A percentile compares a stretch with the other conserved stretches of the same genome.
Evolutionary conservation across 2,113 vertebrate species (phyloP).

Genomic region (Egretta garzetta): DNA sequence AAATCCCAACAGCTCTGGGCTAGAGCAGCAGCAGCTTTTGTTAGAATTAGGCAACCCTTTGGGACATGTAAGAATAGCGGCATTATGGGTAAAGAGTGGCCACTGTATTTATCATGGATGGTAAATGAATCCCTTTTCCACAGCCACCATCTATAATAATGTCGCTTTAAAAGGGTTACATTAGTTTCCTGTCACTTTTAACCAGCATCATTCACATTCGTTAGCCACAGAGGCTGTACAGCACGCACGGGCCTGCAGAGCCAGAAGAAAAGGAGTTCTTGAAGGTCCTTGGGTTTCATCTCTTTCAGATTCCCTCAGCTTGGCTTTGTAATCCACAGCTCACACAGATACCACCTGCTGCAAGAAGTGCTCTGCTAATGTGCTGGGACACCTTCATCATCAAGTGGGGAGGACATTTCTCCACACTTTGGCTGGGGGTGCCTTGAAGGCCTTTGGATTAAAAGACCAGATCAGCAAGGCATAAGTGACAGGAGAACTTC

Average conservation of each 20-base stretch:
- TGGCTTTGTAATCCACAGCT: not conserved
- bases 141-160: not conserved
- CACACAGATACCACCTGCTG: accelerated
- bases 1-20: not conserved
- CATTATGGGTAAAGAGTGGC: not conserved
- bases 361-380: not conserved
- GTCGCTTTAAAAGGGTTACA: not conserved
- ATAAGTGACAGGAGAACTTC: not conserved
- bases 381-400: not conserved
- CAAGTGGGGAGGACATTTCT: not conserved
- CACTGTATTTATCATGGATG: not conserved
- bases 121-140: not conserved
- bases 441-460: not conserved
- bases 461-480: not conserved
- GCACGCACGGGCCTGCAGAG: not conserved
- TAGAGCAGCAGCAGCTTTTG: not conserved
- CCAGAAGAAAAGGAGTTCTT: not conserved
- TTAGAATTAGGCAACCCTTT: not conserved
- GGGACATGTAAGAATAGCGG: not conserved
- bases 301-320: not conserved
- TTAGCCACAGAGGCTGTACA: not conserved
- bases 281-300: not conserved
- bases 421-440: not conserved
- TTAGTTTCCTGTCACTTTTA: not conserved
- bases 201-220: not conserved